Percentiles rank a stretch among this genome's conserved stretches.
Evolutionary conservation across 53 echinoderm and acorn worm genomes (phyloP).

Genomic region (Zoroaster sp.): DNA sequence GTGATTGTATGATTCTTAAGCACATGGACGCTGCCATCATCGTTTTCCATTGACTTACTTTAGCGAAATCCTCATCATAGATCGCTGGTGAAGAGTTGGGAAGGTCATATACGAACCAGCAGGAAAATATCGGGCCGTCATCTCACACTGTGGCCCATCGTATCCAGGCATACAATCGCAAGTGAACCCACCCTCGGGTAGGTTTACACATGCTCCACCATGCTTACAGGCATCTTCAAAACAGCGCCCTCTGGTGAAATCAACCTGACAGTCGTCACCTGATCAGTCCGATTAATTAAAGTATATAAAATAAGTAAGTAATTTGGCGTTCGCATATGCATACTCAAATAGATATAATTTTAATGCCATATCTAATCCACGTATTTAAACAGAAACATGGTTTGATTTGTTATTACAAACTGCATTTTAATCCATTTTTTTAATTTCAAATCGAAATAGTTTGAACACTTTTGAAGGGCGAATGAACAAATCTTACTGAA

Average conservation of each 20-base stretch:
- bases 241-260: conserved; percentile 56
- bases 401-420: too few species aligned
- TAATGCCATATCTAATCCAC: too few species aligned
- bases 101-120: conserved; percentile 89
- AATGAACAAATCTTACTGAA: too few species aligned
- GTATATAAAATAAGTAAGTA: background rate
- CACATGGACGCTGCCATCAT: background rate
- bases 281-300: background rate
- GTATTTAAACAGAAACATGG: too few species aligned
- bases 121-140: conserved; percentile 78
- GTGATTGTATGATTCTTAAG: background rate
- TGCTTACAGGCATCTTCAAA: conserved; percentile 84
- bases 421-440: too few species aligned
- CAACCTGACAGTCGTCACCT: conserved; percentile 85
- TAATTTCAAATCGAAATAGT: too few species aligned
- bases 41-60: conserved; percentile 56
- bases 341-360: too few species aligned
- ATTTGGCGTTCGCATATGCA: background rate
- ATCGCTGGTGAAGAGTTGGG: conserved; percentile 70
- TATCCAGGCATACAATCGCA: conserved; percentile 72
- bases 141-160: conserved; percentile 70
- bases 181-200: conserved; percentile 64
- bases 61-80: conserved; percentile 83
- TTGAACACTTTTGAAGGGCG: too few species aligned
- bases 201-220: conserved; percentile 71